Percentiles rank a stretch among this genome's conserved stretches.
Evolutionary conservation across 2,113 vertebrate species (phyloP).

Genomic region (Tiliqua scincoides): DNA sequence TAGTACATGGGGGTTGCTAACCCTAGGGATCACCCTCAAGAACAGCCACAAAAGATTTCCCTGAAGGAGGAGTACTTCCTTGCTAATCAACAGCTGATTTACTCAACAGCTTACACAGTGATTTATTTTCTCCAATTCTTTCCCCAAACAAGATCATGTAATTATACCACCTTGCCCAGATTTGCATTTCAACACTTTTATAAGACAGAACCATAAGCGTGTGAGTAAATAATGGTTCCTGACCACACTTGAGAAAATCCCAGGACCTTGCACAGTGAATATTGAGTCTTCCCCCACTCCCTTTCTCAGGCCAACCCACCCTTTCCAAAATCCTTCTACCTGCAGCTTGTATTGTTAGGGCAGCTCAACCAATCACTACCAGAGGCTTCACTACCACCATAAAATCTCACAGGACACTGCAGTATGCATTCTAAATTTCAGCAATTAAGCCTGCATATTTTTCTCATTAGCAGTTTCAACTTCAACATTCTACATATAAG

Average conservation of each 20-base stretch:
- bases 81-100: background rate
- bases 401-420: background rate
- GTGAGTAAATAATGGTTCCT: background rate
- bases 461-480: constrained; percentile 14
- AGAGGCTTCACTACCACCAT: background rate
- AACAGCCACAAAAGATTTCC: background rate
- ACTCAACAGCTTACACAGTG: background rate
- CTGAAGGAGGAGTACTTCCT: background rate
- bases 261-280: background rate
- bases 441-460: background rate
- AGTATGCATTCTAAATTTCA: background rate
- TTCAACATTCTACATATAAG: background rate
- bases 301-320: no score
- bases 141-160: background rate
- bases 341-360: background rate
- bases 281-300: no score
- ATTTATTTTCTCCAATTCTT: background rate
- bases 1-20: background rate
- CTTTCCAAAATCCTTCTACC: no score
- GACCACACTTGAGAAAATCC: background rate
- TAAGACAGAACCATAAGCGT: rapidly evolving
- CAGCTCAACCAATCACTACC: background rate
- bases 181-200: background rate
- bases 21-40: background rate
- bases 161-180: background rate